Percentiles rank a stretch among this genome's conserved stretches.
phyloP scores from a whole-genome alignment of 2,797 vertebrate genomes.

The Alca torda region DNA sequence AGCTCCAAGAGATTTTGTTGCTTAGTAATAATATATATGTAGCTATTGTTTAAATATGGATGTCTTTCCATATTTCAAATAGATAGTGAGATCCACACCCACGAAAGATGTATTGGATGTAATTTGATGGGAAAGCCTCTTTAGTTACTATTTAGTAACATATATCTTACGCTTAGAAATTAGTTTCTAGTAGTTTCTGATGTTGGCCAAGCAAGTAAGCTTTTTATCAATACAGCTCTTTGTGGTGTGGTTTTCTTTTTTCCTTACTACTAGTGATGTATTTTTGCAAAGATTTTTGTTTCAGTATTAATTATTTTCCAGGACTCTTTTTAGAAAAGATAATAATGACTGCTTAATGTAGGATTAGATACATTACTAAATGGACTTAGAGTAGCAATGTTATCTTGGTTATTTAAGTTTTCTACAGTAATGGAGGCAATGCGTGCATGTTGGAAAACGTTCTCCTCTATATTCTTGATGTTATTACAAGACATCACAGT shows the following conservation, averaged over 20 bases:
- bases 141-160: not conserved
- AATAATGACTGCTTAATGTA: not conserved
- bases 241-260: not conserved
- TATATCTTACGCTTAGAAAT: not conserved
- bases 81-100: not conserved
- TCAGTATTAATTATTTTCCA: not conserved
- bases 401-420: not conserved
- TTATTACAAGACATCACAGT: conserved; percentile 22
- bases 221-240: not conserved
- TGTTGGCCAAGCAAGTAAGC: not conserved
- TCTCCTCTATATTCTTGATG: not conserved
- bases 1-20: conserved; percentile 14
- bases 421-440: not conserved
- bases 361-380: not conserved
- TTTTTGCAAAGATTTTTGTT: not conserved
- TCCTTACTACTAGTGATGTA: not conserved
- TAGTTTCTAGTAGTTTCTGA: not conserved
- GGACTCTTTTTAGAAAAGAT: not conserved
- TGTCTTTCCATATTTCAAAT: not conserved
- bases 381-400: not conserved
- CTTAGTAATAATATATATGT: not conserved
- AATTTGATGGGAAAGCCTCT: not conserved
- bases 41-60: not conserved
- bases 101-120: not conserved
- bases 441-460: not conserved